Conservation (phyloP, 1,140 invertebrate genomes). For the Tenebrio molitor region DNA sequence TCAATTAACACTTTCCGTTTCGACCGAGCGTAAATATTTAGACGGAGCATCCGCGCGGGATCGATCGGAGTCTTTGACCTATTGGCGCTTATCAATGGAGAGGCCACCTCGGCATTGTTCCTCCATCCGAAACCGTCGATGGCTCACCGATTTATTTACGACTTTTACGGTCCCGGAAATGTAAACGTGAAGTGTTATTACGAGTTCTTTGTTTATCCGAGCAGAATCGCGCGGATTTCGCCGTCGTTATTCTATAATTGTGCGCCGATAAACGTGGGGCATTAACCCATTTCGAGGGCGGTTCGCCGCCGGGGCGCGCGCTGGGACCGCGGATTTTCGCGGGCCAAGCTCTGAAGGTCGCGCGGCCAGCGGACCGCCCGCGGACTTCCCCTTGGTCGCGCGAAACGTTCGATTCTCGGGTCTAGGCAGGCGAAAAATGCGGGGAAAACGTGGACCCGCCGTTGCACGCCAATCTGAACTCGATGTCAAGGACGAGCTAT, state of each 20-base stretch:
- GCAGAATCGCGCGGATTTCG: constrained; percentile 42
- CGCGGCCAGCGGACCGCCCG: too few species aligned
- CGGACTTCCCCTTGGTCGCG: too few species aligned
- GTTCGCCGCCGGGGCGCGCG: not conserved
- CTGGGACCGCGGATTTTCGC: not conserved
- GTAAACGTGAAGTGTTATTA: constrained; percentile 43
- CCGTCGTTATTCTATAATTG: constrained; percentile 32
- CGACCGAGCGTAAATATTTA: constrained; percentile 33
- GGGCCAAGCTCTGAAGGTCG: too few species aligned
- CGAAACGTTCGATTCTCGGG: too few species aligned
- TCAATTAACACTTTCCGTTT: constrained; percentile 28
- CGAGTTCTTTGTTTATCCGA: constrained; percentile 35
- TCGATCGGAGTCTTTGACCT: constrained; percentile 34
- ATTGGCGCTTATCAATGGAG: constrained; percentile 25
- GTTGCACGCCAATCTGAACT: constrained; percentile 11
- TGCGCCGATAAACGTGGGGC: constrained; percentile 4
- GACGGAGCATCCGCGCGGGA: constrained; percentile 15
- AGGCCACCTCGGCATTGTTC: not conserved
- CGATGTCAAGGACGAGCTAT: constrained; percentile 17
- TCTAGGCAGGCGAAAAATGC: too few species aligned
- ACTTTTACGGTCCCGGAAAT: constrained; percentile 43
- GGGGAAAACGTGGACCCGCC: not conserved
- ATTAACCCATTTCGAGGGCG: constrained; percentile 6
- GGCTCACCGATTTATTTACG: constrained; percentile 40
- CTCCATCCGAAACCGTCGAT: constrained; percentile 8